Base-by-base conservation (phyloP, 2,113 vertebrate genomes). In the Dromas ardeola region DNA sequence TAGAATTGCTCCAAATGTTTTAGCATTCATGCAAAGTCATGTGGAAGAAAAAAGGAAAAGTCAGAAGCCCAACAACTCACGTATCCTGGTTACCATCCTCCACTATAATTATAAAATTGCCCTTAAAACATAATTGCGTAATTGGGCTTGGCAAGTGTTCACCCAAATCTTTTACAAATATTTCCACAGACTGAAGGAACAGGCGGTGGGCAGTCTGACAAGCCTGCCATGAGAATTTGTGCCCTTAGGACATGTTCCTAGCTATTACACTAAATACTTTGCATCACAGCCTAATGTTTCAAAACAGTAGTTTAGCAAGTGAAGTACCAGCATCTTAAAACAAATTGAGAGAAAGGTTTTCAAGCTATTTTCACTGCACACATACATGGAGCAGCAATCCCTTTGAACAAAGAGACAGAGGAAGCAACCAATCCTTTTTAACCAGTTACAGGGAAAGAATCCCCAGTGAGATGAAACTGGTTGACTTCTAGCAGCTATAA, bases 121-220 rank as follows among this genome's bases (percentile, higher is more conserved):
- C 96, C 90, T 97, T 97, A 97, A 98, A 90, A 93, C 93, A 95
- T 97, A 96, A 97, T 96, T 92, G 93, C 76, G 89, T 93, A 95
- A 93, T 84, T 94, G 78, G 83, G 84, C 69, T 86, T 96, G 91
- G 93, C 94, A 96, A 97, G 78, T 22, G 56, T 88, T 93, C 91
- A 92, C 38, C 78, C 74, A 94, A 93, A 94, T 93, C 93, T 88
- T 90, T 13, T 62, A 80, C 91, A 89, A 96, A 95, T 81, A 97
- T 90, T 90, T 96, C 81, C 93, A 86, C 45, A 66, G 86, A 81
- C 91, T 67, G 42, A 86, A 69, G 73, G 79, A 96, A 96, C 63
- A 92, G 90, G 94, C 85, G 1, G 45, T 69, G 81, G 91, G 65
- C 62, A 94, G 89, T 21, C 65, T 78, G 91, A 67, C 84, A 93